A percentile compares a stretch with the other conserved stretches of the same genome.
Evolutionary conservation across 1,140 invertebrate species (phyloP).

Genomic region (Drosophila equinoxialis): DNA sequence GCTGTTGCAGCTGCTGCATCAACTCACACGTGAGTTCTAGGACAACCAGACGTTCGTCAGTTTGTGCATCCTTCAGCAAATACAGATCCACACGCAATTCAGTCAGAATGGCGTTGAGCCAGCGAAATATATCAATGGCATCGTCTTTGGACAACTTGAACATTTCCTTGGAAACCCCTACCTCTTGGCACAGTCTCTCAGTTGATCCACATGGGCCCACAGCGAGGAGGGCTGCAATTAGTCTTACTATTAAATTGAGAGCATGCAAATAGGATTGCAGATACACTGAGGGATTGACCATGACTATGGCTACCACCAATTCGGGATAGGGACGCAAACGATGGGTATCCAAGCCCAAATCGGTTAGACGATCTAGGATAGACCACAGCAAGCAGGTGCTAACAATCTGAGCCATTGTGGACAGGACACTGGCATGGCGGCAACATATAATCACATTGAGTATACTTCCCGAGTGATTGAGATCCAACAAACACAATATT

Average conservation of each 20-base stretch:
- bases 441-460: slow-evolving; percentile 54
- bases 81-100: slow-evolving; percentile 50
- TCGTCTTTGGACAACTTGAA: slow-evolving; percentile 43
- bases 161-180: slow-evolving; percentile 34
- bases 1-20: slow-evolving; percentile 30
- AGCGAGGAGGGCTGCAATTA: slow-evolving; percentile 32
- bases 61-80: slow-evolving; percentile 19
- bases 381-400: slow-evolving; percentile 56
- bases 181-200: slow-evolving; percentile 42
- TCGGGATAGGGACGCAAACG: slow-evolving; percentile 42
- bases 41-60: slow-evolving; percentile 47
- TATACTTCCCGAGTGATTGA: slow-evolving; percentile 41
- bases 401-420: slow-evolving; percentile 55
- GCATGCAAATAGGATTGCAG: slow-evolving; percentile 53
- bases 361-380: slow-evolving; percentile 49
- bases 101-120: slow-evolving; percentile 50
- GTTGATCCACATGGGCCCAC: slow-evolving; percentile 42
- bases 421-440: slow-evolving; percentile 44
- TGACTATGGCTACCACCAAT: slow-evolving; percentile 47
- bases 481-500: slow-evolving; percentile 41
- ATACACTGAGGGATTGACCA: slow-evolving; percentile 52
- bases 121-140: slow-evolving; percentile 44
- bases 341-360: slow-evolving; percentile 42
- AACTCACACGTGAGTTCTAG: slow-evolving; percentile 49
- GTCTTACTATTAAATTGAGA: slow-evolving; percentile 56